Percentiles rank a stretch among this genome's conserved stretches.
phyloP scores from a whole-genome alignment of 1,140 invertebrate species.

The Drosophila mauritiana region DNA sequence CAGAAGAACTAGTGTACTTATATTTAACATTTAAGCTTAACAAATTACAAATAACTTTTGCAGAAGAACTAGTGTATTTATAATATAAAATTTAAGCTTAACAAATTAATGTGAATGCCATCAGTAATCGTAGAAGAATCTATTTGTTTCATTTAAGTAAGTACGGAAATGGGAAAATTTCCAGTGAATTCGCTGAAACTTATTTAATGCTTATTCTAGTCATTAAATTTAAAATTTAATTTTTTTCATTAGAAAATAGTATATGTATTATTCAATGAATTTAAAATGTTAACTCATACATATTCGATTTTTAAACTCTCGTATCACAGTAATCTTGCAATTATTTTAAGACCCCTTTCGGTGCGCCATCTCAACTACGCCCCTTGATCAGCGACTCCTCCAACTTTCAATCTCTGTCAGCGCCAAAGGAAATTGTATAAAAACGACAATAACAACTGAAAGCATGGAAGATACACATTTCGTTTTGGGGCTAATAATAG shows the following conservation, averaged over 20 bases:
- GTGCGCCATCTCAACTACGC: conserved; percentile 9
- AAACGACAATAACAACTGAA: conserved; percentile 34
- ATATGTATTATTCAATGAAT: neutral
- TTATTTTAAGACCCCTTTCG: neutral
- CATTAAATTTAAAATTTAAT: no score
- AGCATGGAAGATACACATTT: conserved; percentile 59
- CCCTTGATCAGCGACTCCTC: conserved; percentile 22
- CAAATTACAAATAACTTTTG: no score
- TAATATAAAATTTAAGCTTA: neutral
- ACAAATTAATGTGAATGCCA: neutral
- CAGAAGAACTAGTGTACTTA: no score
- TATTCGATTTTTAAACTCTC: no score
- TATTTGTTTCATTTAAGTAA: no score
- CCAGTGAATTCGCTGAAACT: no score
- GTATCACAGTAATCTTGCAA: no score
- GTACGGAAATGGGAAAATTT: no score
- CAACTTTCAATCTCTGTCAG: conserved; percentile 50
- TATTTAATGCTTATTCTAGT: neutral
- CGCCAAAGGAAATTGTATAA: conserved; percentile 41
- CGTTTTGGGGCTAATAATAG: conserved; percentile 39
- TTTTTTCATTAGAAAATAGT: neutral
- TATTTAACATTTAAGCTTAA: no score
- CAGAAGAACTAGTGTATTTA: no score
- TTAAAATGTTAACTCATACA: neutral
- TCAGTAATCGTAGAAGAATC: no score